phyloP scores from a whole-genome alignment of 2,797 vertebrate species.

The Channa striata region DNA sequence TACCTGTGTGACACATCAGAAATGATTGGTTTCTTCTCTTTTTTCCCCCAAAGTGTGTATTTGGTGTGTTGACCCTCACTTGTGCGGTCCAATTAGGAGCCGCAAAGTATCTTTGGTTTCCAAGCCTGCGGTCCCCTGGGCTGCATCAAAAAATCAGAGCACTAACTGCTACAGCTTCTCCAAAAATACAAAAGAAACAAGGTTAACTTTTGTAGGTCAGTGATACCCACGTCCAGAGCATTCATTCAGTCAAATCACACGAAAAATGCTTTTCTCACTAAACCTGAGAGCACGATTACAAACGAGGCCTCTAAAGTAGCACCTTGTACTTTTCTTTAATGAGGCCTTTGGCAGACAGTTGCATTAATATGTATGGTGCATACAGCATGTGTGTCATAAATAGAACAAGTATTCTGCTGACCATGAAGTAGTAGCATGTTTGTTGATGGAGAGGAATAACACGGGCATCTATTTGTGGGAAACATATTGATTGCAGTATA shows the following conservation, averaged over 20 bases:
- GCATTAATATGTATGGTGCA: constrained; percentile 11
- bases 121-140: constrained; percentile 46
- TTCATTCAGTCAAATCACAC: constrained; percentile 38
- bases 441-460: not conserved
- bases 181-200: constrained; percentile 66
- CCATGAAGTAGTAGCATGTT: not conserved
- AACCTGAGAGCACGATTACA: constrained; percentile 13
- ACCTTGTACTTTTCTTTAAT: constrained; percentile 8
- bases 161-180: constrained; percentile 47
- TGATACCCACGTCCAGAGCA: constrained; percentile 16
- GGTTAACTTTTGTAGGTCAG: constrained; percentile 65
- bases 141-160: constrained; percentile 44
- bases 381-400: not conserved
- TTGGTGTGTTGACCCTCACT: constrained; percentile 28
- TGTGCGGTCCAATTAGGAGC: constrained; percentile 47
- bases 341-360: constrained; percentile 5
- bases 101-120: constrained; percentile 26
- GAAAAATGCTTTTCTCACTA: constrained; percentile 2
- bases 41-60: not conserved
- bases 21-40: constrained; percentile 12
- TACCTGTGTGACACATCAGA: constrained; percentile 17
- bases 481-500: not conserved
- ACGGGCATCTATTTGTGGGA: not conserved
- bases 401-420: not conserved
- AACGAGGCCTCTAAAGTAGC: constrained; percentile 29